These are phyloP conservation scores for Spicauda simplicius DNA, from an alignment of 2,888 invertebrate genomes.

Conservation along the genomic window DNA sequence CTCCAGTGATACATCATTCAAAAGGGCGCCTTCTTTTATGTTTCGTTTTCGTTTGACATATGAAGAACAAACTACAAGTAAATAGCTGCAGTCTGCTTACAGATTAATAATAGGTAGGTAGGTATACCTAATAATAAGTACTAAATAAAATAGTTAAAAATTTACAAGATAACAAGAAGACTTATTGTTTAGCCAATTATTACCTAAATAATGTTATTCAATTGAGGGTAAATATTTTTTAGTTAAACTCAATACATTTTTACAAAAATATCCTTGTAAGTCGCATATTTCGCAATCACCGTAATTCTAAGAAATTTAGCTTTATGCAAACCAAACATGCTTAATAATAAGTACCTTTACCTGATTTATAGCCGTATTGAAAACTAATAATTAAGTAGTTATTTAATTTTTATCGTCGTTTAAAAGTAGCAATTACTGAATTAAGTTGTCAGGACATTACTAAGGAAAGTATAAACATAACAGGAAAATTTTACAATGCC, in stretches of 20 bases:
- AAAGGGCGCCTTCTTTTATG: not conserved
- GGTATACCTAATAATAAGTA: too few relatives aligned
- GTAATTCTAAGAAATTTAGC: too few relatives aligned
- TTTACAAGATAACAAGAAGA: too few relatives aligned
- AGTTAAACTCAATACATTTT: too few relatives aligned
- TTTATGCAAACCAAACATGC: not conserved
- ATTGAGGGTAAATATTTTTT: too few relatives aligned
- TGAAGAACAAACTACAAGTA: not conserved
- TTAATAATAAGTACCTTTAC: not conserved
- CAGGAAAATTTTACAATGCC: not conserved
- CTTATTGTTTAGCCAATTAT: too few relatives aligned
- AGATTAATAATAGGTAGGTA: too few relatives aligned
- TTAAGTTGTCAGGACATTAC: conserved; percentile 44
- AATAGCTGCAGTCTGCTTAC: too few relatives aligned
- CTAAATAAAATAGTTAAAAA: too few relatives aligned
- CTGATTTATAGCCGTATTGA: conserved; percentile 7
- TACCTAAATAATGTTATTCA: too few relatives aligned
- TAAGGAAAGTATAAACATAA: not conserved
- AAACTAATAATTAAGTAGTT: conserved; percentile 39
- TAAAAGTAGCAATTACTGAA: conserved; percentile 44
- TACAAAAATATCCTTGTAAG: too few relatives aligned
- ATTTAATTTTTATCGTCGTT: conserved; percentile 40
- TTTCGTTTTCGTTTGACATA: not conserved
- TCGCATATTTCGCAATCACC: too few relatives aligned
- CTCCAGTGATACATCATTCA: not conserved